A percentile compares a stretch with the other conserved stretches of the same genome.
phyloP scores from a whole-genome alignment of 2,888 invertebrate genomes.

The Macropis europaea region DNA sequence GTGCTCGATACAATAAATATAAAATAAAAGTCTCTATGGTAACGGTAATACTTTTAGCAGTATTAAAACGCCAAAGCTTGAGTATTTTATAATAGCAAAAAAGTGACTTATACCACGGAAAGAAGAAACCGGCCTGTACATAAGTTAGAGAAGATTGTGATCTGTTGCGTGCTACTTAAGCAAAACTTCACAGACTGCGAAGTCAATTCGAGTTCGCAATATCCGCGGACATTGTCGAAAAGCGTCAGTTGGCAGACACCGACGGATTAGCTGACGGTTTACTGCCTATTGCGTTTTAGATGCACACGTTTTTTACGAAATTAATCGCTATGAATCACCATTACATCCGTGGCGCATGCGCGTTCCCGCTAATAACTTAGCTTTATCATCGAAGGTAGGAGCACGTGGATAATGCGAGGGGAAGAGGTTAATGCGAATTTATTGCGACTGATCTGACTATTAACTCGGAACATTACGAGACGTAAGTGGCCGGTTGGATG shows the following conservation, averaged over 20 bases:
- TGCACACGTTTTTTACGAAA: slow-evolving; percentile 21
- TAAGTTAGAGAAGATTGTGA: too few relatives aligned
- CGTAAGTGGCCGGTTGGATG: slow-evolving; percentile 38
- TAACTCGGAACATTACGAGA: slow-evolving; percentile 55
- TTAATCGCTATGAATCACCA: slow-evolving; percentile 48
- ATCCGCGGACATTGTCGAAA: background rate
- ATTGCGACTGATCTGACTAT: slow-evolving; percentile 57
- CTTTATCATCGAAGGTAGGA: slow-evolving; percentile 47
- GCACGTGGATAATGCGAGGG: slow-evolving; percentile 34
- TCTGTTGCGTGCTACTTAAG: too few relatives aligned
- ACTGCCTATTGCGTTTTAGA: slow-evolving; percentile 12
- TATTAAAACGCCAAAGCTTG: too few relatives aligned
- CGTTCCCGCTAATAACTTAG: slow-evolving; percentile 41
- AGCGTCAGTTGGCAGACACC: background rate
- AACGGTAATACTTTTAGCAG: too few relatives aligned
- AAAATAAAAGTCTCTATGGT: too few relatives aligned
- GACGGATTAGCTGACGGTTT: slow-evolving; percentile 32
- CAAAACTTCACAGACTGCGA: background rate
- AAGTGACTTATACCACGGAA: too few relatives aligned
- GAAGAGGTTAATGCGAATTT: slow-evolving; percentile 48
- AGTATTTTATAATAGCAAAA: too few relatives aligned
- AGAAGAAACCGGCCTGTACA: too few relatives aligned
- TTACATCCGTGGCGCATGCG: slow-evolving; percentile 22
- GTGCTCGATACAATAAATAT: too few relatives aligned
- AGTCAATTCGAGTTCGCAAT: background rate